Percentiles rank a stretch among this genome's conserved stretches.
phyloP scores from a whole-genome alignment of 2,113 vertebrate genomes.

The Gambusia affinis region DNA sequence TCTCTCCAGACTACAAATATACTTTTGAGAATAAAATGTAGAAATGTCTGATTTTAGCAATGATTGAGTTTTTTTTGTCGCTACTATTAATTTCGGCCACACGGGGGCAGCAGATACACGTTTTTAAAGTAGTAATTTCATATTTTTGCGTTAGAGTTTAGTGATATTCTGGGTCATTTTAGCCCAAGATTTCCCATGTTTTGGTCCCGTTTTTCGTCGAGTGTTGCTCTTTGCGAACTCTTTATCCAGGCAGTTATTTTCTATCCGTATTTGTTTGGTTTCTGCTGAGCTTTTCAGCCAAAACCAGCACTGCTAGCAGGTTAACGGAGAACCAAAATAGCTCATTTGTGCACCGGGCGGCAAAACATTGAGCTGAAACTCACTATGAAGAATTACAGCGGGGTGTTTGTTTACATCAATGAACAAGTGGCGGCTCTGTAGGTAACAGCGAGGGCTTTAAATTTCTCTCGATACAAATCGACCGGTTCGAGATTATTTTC shows the following conservation, averaged over 20 bases:
- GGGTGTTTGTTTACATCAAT: not conserved
- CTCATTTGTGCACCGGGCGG: not conserved
- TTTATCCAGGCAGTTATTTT: not conserved
- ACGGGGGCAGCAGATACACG: not conserved
- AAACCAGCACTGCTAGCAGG: not conserved
- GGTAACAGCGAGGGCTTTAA: not conserved
- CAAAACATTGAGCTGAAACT: not conserved
- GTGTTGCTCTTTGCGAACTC: not conserved
- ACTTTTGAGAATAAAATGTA: not conserved
- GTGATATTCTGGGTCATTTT: not conserved
- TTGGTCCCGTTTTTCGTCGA: slow-evolving; percentile 1
- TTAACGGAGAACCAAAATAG: not conserved
- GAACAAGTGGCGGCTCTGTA: not conserved
- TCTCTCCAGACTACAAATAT: not conserved
- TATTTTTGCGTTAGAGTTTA: not conserved
- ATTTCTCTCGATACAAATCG: slow-evolving; percentile 22
- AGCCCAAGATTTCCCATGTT: not conserved
- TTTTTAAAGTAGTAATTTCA: too few species aligned
- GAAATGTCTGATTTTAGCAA: not conserved
- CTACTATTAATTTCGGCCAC: slow-evolving; percentile 1
- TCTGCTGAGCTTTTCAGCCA: not conserved
- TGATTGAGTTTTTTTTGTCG: too few species aligned
- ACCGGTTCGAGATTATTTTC: not conserved
- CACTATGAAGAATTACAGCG: not conserved
- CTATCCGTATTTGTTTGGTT: not conserved